phyloP scores from a whole-genome alignment of 2,888 invertebrate genomes.

The Himalopsyche tibetana region DNA sequence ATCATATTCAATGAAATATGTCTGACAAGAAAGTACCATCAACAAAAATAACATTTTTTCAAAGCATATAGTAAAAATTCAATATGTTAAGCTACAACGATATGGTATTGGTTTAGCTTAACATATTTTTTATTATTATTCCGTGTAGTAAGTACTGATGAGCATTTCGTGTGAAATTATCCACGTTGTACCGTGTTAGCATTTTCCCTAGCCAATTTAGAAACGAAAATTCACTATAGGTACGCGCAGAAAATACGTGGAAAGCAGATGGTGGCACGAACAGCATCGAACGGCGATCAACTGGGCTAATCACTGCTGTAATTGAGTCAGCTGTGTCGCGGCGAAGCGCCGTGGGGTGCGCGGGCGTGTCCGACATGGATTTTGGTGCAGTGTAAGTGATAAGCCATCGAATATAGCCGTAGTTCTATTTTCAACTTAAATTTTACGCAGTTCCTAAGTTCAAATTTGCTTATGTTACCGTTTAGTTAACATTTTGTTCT shows the following conservation, averaged over 20 bases:
- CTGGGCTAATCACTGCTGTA: conserved; percentile 40
- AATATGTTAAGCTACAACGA: no score
- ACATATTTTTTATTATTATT: no score
- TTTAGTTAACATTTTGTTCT: no score
- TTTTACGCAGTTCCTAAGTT: no score
- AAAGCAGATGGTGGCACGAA: conserved; percentile 20
- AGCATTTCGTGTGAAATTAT: neutral
- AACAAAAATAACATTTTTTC: no score
- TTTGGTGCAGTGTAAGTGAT: neutral
- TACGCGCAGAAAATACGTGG: neutral
- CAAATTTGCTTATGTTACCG: no score
- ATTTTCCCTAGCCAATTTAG: neutral
- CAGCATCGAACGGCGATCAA: conserved; percentile 29
- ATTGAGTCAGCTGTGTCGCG: conserved; percentile 28
- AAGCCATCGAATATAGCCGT: neutral
- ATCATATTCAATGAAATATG: no score
- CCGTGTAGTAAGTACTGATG: no score
- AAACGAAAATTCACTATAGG: conserved; percentile 15
- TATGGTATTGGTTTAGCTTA: no score
- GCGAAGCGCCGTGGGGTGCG: neutral
- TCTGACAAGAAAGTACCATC: no score
- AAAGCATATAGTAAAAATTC: no score
- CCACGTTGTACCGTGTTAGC: conserved; percentile 4
- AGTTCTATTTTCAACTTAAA: no score
- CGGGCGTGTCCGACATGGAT: conserved; percentile 15